Evolutionary conservation across 2,888 invertebrate species (phyloP), one percentile per base, ranked within the genome.

Genomic region (Meandrusa payeni): DNA sequence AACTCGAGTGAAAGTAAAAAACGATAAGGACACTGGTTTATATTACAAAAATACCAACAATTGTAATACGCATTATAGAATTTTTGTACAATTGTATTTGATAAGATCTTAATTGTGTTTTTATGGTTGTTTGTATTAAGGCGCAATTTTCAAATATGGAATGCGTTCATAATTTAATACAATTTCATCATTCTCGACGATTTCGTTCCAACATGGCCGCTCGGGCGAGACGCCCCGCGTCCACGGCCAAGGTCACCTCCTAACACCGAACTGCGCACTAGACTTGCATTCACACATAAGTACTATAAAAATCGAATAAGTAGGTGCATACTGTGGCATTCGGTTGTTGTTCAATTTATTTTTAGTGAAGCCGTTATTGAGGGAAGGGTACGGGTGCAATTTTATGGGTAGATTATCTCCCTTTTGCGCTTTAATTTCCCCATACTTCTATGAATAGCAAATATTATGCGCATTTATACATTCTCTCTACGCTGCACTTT

Each of bases 221-320:
- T 71, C 69, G 67, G 76, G 82, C 81, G 79, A 69, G 76, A 71
- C 82, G 76, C 75, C 74, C 75, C 76, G 50, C 80, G 77, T 85
- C 83, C 85, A 86, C 69, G 82, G 85, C 68, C 86, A 87, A 86
- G 86, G 86, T 83, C 85, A 76, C 58, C 64, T 50, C 67, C 71
- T 75, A 74, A 79, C 78, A 81, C 73, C 72, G 72, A 80, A 80
- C 76, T 78, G 72, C 76, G 80, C 76, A 74, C 56, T 70, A 55
- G 54, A 59, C 57, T 67, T 59, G 51, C 47, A 52, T 55, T 57
- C 55, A 37, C 39, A 52, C 36, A 45, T 11, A 43, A 38, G 32
- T 17, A 24, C 28, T 27, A 34, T 13, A 27, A 41, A 40, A 34
- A 20, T 34, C 10, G 26, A 34, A n/a, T n/a, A n/a, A n/a, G n/a